phyloP scores from a whole-genome alignment of 2,797 vertebrate species.

The Glyptemys insculpta region DNA sequence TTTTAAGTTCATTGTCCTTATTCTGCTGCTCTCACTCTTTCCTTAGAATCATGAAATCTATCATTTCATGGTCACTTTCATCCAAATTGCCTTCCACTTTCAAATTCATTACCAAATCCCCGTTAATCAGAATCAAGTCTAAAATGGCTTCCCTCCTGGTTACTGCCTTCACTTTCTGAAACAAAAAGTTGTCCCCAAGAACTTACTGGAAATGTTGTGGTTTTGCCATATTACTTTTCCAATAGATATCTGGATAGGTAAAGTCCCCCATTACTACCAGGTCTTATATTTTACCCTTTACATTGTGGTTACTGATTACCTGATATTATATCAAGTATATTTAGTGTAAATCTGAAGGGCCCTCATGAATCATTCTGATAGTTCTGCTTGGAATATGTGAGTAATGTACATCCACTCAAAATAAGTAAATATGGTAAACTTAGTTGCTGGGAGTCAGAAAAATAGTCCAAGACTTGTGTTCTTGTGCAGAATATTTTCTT shows the following conservation, averaged over 20 bases:
- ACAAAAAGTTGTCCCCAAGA: neutral
- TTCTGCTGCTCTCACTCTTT: too few species aligned
- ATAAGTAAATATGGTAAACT: neutral
- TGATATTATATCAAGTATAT: neutral
- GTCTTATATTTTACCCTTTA: constrained; percentile 13
- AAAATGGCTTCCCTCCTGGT: neutral
- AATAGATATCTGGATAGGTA: neutral
- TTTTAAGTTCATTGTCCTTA: too few species aligned
- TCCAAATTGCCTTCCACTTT: neutral
- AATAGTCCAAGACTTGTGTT: neutral
- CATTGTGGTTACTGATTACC: neutral
- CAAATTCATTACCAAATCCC: neutral
- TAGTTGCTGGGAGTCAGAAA: neutral
- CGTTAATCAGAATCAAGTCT: neutral
- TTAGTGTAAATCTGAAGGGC: constrained; percentile 1
- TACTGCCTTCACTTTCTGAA: neutral
- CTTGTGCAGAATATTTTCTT: neutral
- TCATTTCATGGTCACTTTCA: neutral
- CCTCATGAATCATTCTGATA: constrained; percentile 50
- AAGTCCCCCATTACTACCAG: neutral
- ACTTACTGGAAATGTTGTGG: neutral
- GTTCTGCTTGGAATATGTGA: constrained; percentile 17
- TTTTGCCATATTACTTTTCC: neutral
- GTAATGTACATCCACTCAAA: constrained; percentile 8
- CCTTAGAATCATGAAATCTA: neutral